Base-by-base conservation (phyloP, 2,797 vertebrate genomes). In the Hemibagrus guttatus region DNA sequence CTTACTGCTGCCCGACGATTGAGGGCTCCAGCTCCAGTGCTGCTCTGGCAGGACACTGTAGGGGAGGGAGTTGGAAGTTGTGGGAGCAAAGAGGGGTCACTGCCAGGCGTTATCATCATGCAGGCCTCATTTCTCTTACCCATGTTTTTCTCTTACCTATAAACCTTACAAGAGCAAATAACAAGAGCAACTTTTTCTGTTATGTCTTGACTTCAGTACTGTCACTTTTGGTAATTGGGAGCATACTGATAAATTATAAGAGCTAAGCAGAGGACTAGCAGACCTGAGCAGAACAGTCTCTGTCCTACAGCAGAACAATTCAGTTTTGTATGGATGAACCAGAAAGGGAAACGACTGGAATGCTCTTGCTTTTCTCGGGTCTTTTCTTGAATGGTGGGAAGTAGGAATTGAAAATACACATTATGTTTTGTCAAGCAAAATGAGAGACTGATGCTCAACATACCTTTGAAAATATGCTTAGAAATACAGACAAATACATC, bases 1-100 rank as follows among this genome's bases (percentile, higher is more conserved):
- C 90, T 91, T 85, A 88, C 90, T 39, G 85, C 87, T 89, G 88
- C 89, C 89, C 88, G 78, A 88, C 61, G 86, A 90, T 86, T 89
- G 87, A 90, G 89, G 86, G 87, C 86, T 85, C 86, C 86, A 88
- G 87, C 84, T 83, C 81, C 87, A 87, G 87, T 85, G 68, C 87
- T 19, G 66, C 84, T 84, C 85, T 89, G 81, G 85, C 72, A 88
- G 72, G 19, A 85, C 79, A 83, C 75, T 75, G 76, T 56, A 80
- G 76, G 85, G 59, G 46, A 74, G 61, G 69, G 52, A 83, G 83
- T 78, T 49, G 46, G 54, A 71, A 28, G 56, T 76, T 76, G 81
- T 52, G 52, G 46, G 58, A 81, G 58, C 58, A 71, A 69, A 69
- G 56, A 87, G 71, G 68, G 81, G 87, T 87, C 87, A 89, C 71